Base-by-base conservation (phyloP, 2,888 invertebrate species). In the Pristionchus mayeri region DNA sequence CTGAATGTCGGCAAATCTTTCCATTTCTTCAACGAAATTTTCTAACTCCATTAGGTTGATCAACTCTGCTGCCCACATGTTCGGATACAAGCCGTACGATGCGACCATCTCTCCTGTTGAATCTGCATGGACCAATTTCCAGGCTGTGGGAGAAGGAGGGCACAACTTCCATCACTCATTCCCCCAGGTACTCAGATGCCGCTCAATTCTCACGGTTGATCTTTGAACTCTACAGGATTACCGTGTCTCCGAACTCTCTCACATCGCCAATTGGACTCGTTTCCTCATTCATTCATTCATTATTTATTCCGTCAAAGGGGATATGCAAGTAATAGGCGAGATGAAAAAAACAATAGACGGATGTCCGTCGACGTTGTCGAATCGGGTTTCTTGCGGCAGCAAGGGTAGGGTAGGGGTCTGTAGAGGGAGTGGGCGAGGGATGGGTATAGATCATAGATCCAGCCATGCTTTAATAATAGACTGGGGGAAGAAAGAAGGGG, bases 61-160 rank as follows among this genome's bases (percentile, higher is more conserved):
- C n/a, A 98, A 98, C 93, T 97, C 97, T 93, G 96, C 96, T 18
- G 97, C 98, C 0, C 98, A 98, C 93, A 95, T 89, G 57, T 97
- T 96, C 95, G 97, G 97, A n/a, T 95, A 95, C 90, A 95, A 95
- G 92, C 97, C 98, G 0, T 98, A 97, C 92, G 97, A 98, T 94
- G 96, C 96, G 92, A 88, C 85, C 16, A 89, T 92, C 40, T 88
- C 90, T 21, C 91, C 92, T 24, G 90, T 90, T 11, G 92, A 92
- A 81, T 90, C 89, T 21, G 85, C 91, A n/a, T 90, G 89, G 90
- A 91, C 91, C 13, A 90, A 90, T 0, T 85, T 92, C 27, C 87
- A 89, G 13, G 91, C 92, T 16, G 87, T 90, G 40, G 94, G 86
- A 90, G 93, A 94, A 89, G 94, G 94, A 54, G 94, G 93, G 87